These are phyloP conservation scores for Euzophera pinguis DNA, from an alignment of 2,888 invertebrate genomes.

Conservation along the genomic window DNA sequence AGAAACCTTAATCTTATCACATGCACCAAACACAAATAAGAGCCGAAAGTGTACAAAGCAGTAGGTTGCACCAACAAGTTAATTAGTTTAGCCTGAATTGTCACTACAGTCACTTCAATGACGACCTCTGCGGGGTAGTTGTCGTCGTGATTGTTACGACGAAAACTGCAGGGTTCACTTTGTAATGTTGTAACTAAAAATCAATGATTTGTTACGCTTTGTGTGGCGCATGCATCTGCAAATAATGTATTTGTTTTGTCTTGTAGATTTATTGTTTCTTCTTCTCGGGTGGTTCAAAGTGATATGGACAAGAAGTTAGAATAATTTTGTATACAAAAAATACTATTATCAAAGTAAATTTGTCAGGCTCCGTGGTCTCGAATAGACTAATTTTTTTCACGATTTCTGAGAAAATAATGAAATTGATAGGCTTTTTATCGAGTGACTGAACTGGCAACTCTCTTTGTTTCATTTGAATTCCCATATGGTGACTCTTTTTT, in stretches of 20 bases:
- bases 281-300: neutral
- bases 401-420: too few relatives aligned
- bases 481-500: too few relatives aligned
- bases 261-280: neutral
- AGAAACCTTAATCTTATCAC: neutral
- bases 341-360: too few relatives aligned
- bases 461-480: too few relatives aligned
- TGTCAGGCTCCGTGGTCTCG: too few relatives aligned
- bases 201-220: neutral
- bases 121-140: constrained; percentile 42
- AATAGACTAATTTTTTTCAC: too few relatives aligned
- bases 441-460: too few relatives aligned
- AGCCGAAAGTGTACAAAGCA: constrained; percentile 30
- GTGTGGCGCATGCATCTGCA: neutral
- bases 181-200: neutral
- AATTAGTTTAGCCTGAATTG: constrained; percentile 56
- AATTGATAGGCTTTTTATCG: too few relatives aligned
- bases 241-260: too few relatives aligned
- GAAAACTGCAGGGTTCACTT: neutral
- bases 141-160: constrained; percentile 11
- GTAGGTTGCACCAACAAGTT: constrained; percentile 56
- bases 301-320: too few relatives aligned
- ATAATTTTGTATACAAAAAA: too few relatives aligned
- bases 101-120: constrained; percentile 53
- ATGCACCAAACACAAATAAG: constrained; percentile 21